Percentiles rank a stretch among this genome's conserved stretches.
Conservation (phyloP, 2,797 vertebrate genomes). For the Lagorchestes hirsutus region DNA sequence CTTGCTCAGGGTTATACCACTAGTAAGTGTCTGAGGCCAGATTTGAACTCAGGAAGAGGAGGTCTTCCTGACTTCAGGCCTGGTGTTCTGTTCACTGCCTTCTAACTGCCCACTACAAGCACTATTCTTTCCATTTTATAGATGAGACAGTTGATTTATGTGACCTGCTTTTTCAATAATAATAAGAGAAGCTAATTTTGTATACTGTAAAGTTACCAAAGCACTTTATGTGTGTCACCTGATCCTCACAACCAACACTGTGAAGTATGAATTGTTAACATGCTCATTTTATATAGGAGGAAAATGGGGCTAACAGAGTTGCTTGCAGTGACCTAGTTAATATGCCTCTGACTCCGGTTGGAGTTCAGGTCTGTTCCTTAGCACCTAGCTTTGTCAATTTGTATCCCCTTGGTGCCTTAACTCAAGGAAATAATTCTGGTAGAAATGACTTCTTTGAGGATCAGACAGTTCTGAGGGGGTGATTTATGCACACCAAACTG, state of each 20-base stretch:
- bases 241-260: not conserved
- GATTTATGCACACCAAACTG: not conserved
- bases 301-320: not conserved
- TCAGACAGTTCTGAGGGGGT: not conserved
- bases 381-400: not conserved
- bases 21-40: not conserved
- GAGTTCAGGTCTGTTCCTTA: not conserved
- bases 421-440: not conserved
- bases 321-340: not conserved
- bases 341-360: not conserved
- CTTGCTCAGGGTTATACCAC: not conserved
- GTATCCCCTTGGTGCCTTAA: not conserved
- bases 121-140: not conserved
- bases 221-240: not conserved
- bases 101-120: not conserved
- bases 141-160: not conserved
- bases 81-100: not conserved
- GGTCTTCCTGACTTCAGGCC: not conserved
- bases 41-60: not conserved
- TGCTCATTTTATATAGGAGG: not conserved
- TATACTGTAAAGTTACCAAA: not conserved
- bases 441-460: not conserved
- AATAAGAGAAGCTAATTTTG: not conserved
- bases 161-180: not conserved
- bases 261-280: not conserved